Evolutionary conservation across 2,888 invertebrate species (phyloP).

Genomic region (Thymelicus sylvestris): DNA sequence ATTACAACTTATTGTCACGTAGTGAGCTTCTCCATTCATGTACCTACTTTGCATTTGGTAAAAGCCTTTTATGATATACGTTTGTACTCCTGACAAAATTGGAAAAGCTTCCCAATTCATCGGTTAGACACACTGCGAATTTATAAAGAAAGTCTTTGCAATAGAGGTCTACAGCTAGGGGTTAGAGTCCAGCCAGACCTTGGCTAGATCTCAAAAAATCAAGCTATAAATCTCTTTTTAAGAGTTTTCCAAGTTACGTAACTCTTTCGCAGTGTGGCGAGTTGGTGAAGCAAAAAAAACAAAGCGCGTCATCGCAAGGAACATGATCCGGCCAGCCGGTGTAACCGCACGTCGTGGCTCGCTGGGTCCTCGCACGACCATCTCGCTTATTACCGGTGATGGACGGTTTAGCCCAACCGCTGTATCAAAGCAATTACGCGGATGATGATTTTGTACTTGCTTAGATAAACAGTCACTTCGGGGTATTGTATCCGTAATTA

Average conservation of each 20-base stretch:
- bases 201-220: no score
- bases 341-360: slow-evolving; percentile 63
- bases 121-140: no score
- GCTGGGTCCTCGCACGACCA: slow-evolving; percentile 24
- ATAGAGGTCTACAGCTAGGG: no score
- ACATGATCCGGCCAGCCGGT: slow-evolving; percentile 63
- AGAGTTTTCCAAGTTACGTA: not conserved
- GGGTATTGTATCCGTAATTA: not conserved
- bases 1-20: not conserved
- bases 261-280: not conserved
- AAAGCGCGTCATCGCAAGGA: slow-evolving; percentile 48
- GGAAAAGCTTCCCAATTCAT: no score
- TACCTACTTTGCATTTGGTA: no score
- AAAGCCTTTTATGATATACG: no score
- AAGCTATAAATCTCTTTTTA: no score
- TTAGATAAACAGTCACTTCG: not conserved
- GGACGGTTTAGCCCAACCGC: slow-evolving; percentile 21
- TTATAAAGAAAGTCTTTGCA: no score
- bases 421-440: slow-evolving; percentile 1
- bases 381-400: slow-evolving; percentile 24
- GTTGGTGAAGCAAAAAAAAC: slow-evolving; percentile 5
- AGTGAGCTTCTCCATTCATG: not conserved
- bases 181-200: no score
- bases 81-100: no score
- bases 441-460: slow-evolving; percentile 5